phyloP scores from a whole-genome alignment of 2,797 vertebrate genomes.

The Margarornis squamiger region DNA sequence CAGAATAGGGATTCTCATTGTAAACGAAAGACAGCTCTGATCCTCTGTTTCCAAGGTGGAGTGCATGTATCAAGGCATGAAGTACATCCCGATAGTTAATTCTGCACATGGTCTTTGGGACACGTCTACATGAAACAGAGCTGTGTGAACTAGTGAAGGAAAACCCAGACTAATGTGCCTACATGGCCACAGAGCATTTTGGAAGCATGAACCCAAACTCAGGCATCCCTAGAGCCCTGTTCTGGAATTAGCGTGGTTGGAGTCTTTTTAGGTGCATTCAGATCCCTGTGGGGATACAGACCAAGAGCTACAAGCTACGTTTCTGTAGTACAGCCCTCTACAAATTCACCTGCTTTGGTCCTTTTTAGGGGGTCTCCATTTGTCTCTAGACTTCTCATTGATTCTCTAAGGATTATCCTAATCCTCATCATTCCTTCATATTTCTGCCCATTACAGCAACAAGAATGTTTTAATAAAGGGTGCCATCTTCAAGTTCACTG shows the following conservation, averaged over 20 bases:
- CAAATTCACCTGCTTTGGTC: neutral
- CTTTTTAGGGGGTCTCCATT: neutral
- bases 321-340: neutral
- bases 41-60: neutral
- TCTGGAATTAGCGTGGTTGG: neutral
- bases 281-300: neutral
- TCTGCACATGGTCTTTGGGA: neutral
- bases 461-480: neutral
- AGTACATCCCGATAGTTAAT: neutral
- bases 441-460: neutral
- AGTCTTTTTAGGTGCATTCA: neutral
- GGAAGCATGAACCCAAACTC: neutral
- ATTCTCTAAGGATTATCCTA: neutral
- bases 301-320: neutral
- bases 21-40: neutral
- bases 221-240: neutral
- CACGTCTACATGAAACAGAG: neutral
- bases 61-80: neutral
- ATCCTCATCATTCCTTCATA: neutral
- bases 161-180: neutral
- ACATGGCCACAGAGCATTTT: neutral
- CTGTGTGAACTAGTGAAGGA: neutral
- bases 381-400: neutral
- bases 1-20: neutral
- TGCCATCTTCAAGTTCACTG: neutral